Evolutionary conservation across 2,113 vertebrate species (phyloP).

Genomic region (Chloropsis hardwickii): DNA sequence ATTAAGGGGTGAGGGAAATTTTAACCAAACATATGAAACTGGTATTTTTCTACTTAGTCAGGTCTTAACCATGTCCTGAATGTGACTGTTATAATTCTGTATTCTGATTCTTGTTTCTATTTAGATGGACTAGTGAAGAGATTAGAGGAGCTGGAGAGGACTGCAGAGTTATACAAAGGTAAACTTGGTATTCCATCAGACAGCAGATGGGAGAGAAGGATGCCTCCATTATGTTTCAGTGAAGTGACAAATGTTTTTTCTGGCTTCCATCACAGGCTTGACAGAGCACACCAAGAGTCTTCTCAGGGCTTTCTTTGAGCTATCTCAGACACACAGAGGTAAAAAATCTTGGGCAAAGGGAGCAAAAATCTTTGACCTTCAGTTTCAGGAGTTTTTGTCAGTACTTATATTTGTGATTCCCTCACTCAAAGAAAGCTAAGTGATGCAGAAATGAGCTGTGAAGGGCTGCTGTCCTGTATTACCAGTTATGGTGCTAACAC

Average conservation of each 20-base stretch:
- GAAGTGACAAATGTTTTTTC: not conserved
- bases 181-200: not conserved
- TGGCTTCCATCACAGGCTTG: slow-evolving; percentile 76
- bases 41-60: not conserved
- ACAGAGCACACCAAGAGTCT: slow-evolving; percentile 96
- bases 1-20: not conserved
- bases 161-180: slow-evolving; percentile 96
- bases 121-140: slow-evolving; percentile 94
- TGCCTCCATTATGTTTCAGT: not conserved
- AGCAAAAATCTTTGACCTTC: not conserved
- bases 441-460: not conserved
- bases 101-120: not conserved
- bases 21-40: not conserved
- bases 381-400: not conserved
- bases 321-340: slow-evolving; percentile 98
- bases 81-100: not conserved
- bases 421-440: not conserved
- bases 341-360: not conserved
- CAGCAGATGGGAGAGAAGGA: not conserved
- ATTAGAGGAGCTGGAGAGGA: slow-evolving; percentile 95
- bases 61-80: not conserved
- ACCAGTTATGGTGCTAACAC: fast-evolving
- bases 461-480: not conserved
- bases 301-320: slow-evolving; percentile 94
- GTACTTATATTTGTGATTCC: not conserved